Evolutionary conservation across 2,113 vertebrate species (phyloP).

Genomic region (Holacanthus passer): DNA sequence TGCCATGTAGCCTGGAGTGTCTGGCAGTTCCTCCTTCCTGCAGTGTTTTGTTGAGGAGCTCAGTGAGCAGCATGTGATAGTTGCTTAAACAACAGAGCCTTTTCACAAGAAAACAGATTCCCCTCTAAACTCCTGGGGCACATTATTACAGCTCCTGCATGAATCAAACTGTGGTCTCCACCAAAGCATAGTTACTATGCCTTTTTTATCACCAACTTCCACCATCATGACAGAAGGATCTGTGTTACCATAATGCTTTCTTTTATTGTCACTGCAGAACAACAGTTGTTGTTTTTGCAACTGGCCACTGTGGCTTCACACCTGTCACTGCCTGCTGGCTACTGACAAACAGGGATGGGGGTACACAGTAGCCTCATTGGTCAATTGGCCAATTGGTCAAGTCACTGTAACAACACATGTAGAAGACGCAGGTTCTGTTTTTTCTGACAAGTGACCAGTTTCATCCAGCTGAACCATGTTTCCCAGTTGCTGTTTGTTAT

Average conservation of each 20-base stretch:
- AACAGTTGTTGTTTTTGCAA: conserved; percentile 54
- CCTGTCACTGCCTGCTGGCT: conserved; percentile 52
- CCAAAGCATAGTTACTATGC: too few species aligned
- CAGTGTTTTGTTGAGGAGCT: background rate
- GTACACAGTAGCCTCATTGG: background rate
- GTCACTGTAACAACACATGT: conserved; percentile 18
- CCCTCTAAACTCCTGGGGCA: conserved; percentile 46
- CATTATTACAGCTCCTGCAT: conserved; percentile 32
- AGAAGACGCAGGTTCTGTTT: background rate
- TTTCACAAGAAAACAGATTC: conserved; percentile 56
- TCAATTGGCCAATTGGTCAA: too few species aligned
- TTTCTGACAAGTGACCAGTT: background rate
- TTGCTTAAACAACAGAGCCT: conserved; percentile 59
- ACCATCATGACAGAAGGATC: conserved; percentile 11
- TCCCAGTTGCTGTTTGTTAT: too few species aligned
- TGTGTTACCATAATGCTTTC: conserved; percentile 24
- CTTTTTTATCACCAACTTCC: too few species aligned
- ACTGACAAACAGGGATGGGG: background rate
- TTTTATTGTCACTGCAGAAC: conserved; percentile 13
- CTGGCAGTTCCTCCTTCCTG: background rate
- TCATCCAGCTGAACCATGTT: background rate
- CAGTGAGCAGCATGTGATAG: conserved; percentile 73
- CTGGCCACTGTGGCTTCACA: conserved; percentile 35
- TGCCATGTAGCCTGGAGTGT: background rate
- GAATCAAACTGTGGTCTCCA: conserved; percentile 13